A percentile compares a stretch with the other conserved stretches of the same genome.
These are phyloP conservation scores for Andrena haemorrhoa DNA, from an alignment of 2,888 invertebrate genomes.

Conservation along the genomic window DNA sequence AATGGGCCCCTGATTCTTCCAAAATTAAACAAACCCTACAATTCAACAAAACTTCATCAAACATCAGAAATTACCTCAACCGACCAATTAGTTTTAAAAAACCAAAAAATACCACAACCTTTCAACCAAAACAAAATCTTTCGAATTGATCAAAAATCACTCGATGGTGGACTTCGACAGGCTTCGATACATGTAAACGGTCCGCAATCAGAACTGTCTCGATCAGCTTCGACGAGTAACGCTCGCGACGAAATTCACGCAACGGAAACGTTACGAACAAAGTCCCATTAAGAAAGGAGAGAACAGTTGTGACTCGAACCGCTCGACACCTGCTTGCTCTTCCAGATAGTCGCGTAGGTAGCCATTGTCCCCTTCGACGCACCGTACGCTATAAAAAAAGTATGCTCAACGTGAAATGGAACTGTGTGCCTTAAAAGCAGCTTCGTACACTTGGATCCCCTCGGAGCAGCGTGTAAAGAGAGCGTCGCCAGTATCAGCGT, in stretches of 20 bases:
- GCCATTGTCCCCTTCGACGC: slow-evolving; percentile 13
- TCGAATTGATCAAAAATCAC: slow-evolving; percentile 11
- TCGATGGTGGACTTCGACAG: not conserved
- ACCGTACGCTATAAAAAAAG: not conserved
- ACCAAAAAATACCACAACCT: not conserved
- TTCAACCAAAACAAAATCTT: not conserved
- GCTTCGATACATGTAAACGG: not conserved
- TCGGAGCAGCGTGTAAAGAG: not conserved
- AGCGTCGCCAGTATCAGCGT: slow-evolving; percentile 29
- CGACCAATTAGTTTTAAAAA: not conserved
- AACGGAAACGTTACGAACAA: not conserved
- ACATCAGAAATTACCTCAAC: not conserved
- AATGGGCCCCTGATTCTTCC: not conserved
- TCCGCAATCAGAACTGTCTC: not conserved
- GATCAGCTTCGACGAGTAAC: not conserved
- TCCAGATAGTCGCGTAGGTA: slow-evolving; percentile 24
- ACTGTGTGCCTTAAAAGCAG: slow-evolving; percentile 39
- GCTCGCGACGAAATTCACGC: not conserved
- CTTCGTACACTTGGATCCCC: slow-evolving; percentile 14
- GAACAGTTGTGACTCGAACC: not conserved
- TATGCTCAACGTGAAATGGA: slow-evolving; percentile 25
- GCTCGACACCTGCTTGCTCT: slow-evolving; percentile 4
- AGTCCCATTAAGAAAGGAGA: not conserved
- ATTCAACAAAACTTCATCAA: not conserved
- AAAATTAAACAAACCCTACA: not conserved